Conservation (phyloP, 2,888 invertebrate species). For the Alsophila aescularia region DNA sequence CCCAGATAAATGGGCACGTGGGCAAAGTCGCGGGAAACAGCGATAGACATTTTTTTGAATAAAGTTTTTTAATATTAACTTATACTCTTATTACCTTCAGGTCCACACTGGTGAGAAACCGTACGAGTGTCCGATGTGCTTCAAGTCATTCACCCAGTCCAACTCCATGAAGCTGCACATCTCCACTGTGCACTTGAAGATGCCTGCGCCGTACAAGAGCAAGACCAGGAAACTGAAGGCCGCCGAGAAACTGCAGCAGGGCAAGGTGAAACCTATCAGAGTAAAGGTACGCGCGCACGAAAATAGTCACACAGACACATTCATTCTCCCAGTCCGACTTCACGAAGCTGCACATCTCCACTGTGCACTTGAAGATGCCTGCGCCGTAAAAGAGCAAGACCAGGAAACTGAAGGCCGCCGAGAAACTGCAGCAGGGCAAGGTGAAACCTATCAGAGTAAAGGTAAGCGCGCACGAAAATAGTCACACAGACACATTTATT, state of each 20-base stretch:
- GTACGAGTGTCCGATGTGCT: slow-evolving; percentile 63
- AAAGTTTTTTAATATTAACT: too few relatives aligned
- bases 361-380: slow-evolving; percentile 65
- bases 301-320: too few relatives aligned
- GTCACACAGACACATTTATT: too few relatives aligned
- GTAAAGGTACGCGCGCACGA: too few relatives aligned
- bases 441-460: not conserved
- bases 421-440: not conserved
- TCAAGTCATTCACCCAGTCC: slow-evolving; percentile 68
- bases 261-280: not conserved
- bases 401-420: slow-evolving; percentile 8
- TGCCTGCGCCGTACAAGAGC: slow-evolving; percentile 63
- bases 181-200: slow-evolving; percentile 61
- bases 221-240: slow-evolving; percentile 16
- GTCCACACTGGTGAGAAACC: slow-evolving; percentile 71
- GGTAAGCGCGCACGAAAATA: too few relatives aligned
- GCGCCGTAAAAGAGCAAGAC: slow-evolving; percentile 55
- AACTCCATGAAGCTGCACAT: slow-evolving; percentile 73
- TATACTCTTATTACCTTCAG: too few relatives aligned
- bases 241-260: not conserved
- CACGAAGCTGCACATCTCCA: slow-evolving; percentile 67
- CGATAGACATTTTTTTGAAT: too few relatives aligned
- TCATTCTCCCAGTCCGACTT: slow-evolving; percentile 72
- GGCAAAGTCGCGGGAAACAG: too few relatives aligned
- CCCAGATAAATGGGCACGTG: too few relatives aligned